A percentile compares a stretch with the other conserved stretches of the same genome.
Conservation (phyloP, 92 coral and sea anemone genomes). For the Siderastrea radians region DNA sequence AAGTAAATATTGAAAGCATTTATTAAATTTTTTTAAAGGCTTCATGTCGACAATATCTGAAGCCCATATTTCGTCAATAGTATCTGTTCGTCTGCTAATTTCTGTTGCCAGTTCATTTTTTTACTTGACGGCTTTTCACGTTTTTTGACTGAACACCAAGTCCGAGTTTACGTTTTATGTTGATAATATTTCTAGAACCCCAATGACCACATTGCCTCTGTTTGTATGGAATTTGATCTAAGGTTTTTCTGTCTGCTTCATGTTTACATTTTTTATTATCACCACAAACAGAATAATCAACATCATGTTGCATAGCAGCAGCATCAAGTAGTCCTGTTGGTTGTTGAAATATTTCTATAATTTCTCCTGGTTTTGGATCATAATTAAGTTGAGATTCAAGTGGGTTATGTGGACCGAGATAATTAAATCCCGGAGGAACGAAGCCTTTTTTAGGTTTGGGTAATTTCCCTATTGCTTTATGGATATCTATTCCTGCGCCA, state of each 20-base stretch:
- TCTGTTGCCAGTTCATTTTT: too few species aligned
- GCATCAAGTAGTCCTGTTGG: not conserved
- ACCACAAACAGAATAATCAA: not conserved
- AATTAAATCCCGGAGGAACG: not conserved
- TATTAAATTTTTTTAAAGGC: too few species aligned
- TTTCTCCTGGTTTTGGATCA: not conserved
- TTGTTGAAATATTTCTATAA: not conserved
- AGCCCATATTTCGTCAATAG: too few species aligned
- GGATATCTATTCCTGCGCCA: not conserved
- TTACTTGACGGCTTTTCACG: not conserved
- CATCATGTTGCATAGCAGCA: constrained; percentile 22
- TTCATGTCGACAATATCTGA: too few species aligned
- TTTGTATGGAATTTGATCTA: not conserved
- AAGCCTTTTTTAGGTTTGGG: not conserved
- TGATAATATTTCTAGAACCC: not conserved
- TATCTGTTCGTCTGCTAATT: too few species aligned
- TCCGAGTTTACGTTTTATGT: not conserved
- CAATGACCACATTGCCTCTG: constrained; percentile 17
- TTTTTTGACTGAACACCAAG: not conserved
- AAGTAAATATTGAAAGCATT: too few species aligned
- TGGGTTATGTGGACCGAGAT: not conserved
- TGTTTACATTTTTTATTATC: not conserved
- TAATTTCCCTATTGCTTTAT: not conserved
- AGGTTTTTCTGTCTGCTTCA: not conserved
- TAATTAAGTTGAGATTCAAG: not conserved